Conservation (phyloP, 2,797 vertebrate genomes). For the Tamandua tetradactyla region DNA sequence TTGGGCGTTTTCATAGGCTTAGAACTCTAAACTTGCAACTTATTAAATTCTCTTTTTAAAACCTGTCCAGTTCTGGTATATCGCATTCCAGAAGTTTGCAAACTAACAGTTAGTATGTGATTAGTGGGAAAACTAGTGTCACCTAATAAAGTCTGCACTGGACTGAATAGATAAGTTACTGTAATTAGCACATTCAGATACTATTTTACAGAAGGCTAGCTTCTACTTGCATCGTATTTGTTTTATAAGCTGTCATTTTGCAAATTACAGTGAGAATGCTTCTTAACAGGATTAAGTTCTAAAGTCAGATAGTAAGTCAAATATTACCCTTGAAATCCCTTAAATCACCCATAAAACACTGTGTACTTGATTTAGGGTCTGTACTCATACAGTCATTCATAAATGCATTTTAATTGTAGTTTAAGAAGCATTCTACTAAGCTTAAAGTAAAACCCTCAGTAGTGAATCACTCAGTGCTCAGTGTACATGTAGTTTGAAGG, state of each 20-base stretch:
- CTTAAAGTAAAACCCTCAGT: background rate
- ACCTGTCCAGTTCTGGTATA: too few species aligned
- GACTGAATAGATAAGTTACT: background rate
- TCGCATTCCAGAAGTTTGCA: too few species aligned
- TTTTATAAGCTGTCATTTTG: constrained; percentile 17
- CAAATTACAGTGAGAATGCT: background rate
- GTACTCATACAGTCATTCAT: background rate
- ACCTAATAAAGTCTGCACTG: background rate
- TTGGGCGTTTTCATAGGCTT: too few species aligned
- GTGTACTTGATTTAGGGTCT: background rate
- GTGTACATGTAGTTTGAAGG: background rate
- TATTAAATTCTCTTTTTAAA: too few species aligned
- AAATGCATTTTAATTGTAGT: background rate
- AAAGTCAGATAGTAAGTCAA: constrained; percentile 15
- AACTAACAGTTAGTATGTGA: too few species aligned
- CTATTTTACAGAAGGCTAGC: background rate
- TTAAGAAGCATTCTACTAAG: background rate
- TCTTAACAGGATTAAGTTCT: constrained; percentile 20
- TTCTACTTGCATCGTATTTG: background rate
- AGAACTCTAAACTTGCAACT: too few species aligned
- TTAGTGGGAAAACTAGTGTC: background rate
- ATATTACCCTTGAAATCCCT: constrained; percentile 1
- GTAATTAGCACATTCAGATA: background rate
- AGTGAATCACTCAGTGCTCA: background rate
- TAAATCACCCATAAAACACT: background rate